These are phyloP conservation scores for Prochilodus magdalenae DNA, from an alignment of 2,113 vertebrate genomes.

Conservation along the genomic window DNA sequence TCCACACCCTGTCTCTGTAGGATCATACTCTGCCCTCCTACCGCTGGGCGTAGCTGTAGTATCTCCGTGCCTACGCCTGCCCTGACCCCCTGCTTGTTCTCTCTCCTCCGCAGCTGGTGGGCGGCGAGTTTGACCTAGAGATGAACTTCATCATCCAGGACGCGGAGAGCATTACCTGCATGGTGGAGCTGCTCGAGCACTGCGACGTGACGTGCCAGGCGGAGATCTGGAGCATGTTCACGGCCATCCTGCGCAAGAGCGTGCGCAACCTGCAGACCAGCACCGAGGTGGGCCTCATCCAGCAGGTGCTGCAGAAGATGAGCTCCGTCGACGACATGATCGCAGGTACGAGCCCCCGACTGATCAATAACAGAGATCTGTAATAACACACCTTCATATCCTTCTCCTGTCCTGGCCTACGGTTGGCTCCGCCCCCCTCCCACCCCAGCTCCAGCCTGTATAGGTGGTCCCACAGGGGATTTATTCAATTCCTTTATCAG, in stretches of 20 bases:
- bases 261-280: constrained; percentile 98
- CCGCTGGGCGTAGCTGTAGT: no score
- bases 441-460: no score
- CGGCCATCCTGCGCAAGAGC: constrained; percentile 96
- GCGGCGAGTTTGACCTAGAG: constrained; percentile 98
- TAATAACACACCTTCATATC: no score
- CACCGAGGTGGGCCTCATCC: constrained; percentile 98
- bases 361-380: no score
- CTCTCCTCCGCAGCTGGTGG: constrained; percentile 84
- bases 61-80: no score
- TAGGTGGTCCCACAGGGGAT: no score
- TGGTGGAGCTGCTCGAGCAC: constrained; percentile 98
- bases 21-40: no score
- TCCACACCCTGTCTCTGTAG: no score
- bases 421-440: no score
- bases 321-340: constrained; percentile 98
- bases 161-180: constrained; percentile 97
- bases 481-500: no score
- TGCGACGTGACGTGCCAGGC: constrained; percentile 98
- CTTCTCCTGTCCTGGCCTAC: no score
- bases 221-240: constrained; percentile 99
- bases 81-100: not conserved
- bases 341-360: constrained; percentile 82
- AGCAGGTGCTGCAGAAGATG: constrained; percentile 97
- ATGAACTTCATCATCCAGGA: constrained; percentile 99